A percentile compares a stretch with the other conserved stretches of the same genome.
phyloP scores from a whole-genome alignment of 2,888 invertebrate species.

The Phyto melanocephala region DNA sequence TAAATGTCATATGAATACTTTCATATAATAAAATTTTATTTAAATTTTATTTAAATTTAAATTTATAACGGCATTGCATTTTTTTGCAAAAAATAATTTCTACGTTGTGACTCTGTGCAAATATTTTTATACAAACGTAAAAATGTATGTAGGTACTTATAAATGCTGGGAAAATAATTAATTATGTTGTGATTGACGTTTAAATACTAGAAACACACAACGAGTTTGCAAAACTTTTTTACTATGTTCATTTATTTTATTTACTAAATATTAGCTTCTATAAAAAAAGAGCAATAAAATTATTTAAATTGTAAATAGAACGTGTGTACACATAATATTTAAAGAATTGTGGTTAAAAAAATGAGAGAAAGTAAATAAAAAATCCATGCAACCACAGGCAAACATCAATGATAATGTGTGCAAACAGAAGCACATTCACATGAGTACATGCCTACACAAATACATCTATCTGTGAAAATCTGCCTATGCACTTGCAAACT shows the following conservation, averaged over 20 bases:
- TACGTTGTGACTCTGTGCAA: no score
- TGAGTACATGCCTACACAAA: no score
- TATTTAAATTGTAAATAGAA: constrained; percentile 51
- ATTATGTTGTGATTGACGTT: constrained; percentile 16
- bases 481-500: neutral
- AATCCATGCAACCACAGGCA: constrained; percentile 46
- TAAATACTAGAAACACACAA: constrained; percentile 25
- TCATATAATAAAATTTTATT: no score
- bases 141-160: neutral
- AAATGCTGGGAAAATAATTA: constrained; percentile 1
- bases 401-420: constrained; percentile 48
- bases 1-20: no score
- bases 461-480: no score
- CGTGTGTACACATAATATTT: constrained; percentile 39
- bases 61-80: no score
- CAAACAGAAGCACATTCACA: neutral
- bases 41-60: no score
- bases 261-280: constrained; percentile 14
- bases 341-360: constrained; percentile 51
- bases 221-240: neutral
- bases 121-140: neutral
- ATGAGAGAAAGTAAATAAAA: constrained; percentile 1
- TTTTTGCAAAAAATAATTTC: no score
- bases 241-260: constrained; percentile 27
- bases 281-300: constrained; percentile 53